Evolutionary conservation across 2,113 vertebrate species (phyloP).

Genomic region (Desmodus rotundus): DNA sequence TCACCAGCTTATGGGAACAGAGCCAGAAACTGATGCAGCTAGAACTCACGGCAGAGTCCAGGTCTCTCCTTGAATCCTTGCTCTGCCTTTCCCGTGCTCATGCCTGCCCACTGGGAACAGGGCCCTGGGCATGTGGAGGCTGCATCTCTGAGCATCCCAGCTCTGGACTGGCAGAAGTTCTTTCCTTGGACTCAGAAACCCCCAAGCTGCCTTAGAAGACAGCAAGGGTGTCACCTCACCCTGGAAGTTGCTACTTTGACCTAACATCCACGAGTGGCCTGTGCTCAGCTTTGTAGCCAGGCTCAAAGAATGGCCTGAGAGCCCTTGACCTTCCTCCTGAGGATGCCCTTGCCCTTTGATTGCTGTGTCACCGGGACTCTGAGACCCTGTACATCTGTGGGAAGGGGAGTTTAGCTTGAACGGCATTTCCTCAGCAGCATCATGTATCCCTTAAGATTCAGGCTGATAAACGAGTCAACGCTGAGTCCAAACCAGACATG

Average conservation of each 20-base stretch:
- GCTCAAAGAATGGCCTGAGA: not conserved
- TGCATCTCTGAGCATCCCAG: not conserved
- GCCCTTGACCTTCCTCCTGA: not conserved
- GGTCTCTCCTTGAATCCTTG: not conserved
- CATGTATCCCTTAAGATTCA: not conserved
- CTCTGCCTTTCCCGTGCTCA: not conserved
- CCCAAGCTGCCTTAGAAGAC: not conserved
- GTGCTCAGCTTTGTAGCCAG: not conserved
- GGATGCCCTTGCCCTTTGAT: not conserved
- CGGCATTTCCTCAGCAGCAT: slow-evolving; percentile 19
- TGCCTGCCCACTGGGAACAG: not conserved
- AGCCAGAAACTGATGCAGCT: not conserved
- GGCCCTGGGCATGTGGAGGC: not conserved
- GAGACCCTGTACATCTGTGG: not conserved
- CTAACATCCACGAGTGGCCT: not conserved
- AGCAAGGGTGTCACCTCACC: not conserved
- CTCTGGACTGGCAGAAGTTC: not conserved
- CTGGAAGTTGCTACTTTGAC: not conserved
- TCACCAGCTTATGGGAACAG: not conserved
- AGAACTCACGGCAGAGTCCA: not conserved
- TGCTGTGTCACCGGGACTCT: not conserved
- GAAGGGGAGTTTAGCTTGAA: not conserved
- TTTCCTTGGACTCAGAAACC: not conserved
- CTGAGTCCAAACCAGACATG: not conserved
- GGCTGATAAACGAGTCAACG: not conserved